These are phyloP conservation scores for Prochilodus magdalenae DNA, from an alignment of 2,113 vertebrate genomes.

Conservation along the genomic window DNA sequence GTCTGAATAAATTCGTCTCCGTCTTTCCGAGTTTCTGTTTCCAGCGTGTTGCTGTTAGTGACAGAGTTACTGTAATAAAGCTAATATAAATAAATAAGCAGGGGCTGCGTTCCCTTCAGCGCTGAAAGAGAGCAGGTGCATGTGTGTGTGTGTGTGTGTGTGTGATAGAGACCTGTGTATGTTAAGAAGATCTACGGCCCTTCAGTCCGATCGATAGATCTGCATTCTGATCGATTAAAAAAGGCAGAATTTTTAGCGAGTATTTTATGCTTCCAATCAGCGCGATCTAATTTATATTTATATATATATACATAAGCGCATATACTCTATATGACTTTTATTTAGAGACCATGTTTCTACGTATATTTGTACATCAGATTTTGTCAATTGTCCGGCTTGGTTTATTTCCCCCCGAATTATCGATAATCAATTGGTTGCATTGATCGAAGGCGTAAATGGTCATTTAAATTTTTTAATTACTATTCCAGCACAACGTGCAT, in stretches of 20 bases:
- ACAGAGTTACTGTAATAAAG: too few relatives aligned
- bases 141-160: slow-evolving; percentile 25
- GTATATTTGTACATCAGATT: too few relatives aligned
- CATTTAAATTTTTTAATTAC: slow-evolving; percentile 27
- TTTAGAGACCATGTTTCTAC: neutral
- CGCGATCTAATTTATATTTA: neutral
- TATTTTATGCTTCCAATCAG: slow-evolving; percentile 58
- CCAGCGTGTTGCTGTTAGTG: too few relatives aligned
- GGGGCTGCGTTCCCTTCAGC: neutral
- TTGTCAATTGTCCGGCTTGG: neutral
- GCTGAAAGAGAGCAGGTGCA: too few relatives aligned
- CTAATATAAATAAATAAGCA: too few relatives aligned
- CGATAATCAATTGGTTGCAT: slow-evolving; percentile 40
- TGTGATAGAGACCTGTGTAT: slow-evolving; percentile 69
- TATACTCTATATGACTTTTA: too few relatives aligned
- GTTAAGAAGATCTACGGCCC: slow-evolving; percentile 78
- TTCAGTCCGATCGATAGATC: slow-evolving; percentile 76
- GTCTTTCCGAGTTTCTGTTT: too few relatives aligned
- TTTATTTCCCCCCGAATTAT: slow-evolving; percentile 9
- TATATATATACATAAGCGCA: neutral
- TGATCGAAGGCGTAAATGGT: slow-evolving; percentile 21
- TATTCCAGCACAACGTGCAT: neutral
- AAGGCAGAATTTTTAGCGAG: slow-evolving; percentile 61
- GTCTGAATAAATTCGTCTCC: too few relatives aligned
- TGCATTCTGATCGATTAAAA: slow-evolving; percentile 77